phyloP scores from a whole-genome alignment of 2,113 vertebrate species.

The Girardinichthys multiradiatus region DNA sequence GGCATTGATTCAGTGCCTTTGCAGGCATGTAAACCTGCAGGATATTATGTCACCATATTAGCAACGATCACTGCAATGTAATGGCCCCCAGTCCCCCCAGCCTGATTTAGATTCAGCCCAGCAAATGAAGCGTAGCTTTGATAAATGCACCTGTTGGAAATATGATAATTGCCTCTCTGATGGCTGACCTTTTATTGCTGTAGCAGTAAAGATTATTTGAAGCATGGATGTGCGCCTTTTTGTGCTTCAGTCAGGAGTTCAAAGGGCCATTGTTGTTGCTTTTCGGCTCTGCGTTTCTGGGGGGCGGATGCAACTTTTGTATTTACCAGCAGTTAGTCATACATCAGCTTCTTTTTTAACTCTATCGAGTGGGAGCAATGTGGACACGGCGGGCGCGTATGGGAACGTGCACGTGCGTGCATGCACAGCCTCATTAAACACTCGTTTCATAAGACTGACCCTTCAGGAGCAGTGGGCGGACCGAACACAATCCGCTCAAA shows the following conservation, averaged over 20 bases:
- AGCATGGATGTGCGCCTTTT: conserved; percentile 41
- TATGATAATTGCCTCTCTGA: conserved; percentile 71
- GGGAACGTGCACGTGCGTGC: conserved; percentile 24
- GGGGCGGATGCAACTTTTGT: conserved; percentile 53
- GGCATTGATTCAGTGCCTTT: conserved; percentile 73
- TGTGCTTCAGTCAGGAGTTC: conserved; percentile 38
- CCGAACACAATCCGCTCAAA: conserved; percentile 64
- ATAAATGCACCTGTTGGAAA: conserved; percentile 72
- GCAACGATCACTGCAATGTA: conserved; percentile 69
- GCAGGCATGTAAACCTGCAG: conserved; percentile 74
- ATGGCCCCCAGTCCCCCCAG: conserved; percentile 32
- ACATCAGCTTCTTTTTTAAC: conserved; percentile 73
- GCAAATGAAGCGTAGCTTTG: conserved; percentile 68
- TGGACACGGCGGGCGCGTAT: conserved; percentile 29
- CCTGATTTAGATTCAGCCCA: conserved; percentile 71
- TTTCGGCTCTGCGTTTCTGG: conserved; percentile 39
- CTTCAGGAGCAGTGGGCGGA: conserved; percentile 64
- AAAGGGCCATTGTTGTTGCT: conserved; percentile 46
- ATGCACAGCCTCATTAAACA: conserved; percentile 69
- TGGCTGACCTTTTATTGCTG: conserved; percentile 53
- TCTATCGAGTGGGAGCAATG: conserved; percentile 65
- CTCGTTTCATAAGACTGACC: conserved; percentile 70
- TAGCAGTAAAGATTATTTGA: conserved; percentile 59
- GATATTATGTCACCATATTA: conserved; percentile 73
- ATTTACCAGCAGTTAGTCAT: conserved; percentile 72